Percentiles rank a stretch among this genome's conserved stretches.
Conservation (phyloP, 2,888 invertebrate genomes). For the Rhimphoctona megacephalus region DNA sequence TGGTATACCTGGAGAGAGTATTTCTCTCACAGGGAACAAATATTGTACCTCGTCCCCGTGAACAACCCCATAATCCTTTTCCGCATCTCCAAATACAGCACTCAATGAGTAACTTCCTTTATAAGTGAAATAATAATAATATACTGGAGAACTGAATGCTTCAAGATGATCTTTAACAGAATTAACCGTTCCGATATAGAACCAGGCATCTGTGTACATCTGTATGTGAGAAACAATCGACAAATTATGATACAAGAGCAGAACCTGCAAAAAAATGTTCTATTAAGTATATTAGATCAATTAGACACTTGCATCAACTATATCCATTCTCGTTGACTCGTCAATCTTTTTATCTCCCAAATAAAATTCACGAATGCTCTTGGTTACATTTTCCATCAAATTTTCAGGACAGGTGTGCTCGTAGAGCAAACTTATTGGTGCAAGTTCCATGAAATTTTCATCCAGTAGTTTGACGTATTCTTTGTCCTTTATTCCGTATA, state of each 20-base stretch:
- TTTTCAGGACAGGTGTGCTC: constrained; percentile 86
- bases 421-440: constrained; percentile 88
- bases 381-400: constrained; percentile 83
- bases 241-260: not conserved
- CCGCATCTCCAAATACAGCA: constrained; percentile 89
- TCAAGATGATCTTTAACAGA: constrained; percentile 87
- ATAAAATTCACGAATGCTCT: constrained; percentile 87
- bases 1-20: constrained; percentile 87
- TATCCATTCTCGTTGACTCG: constrained; percentile 85
- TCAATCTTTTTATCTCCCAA: constrained; percentile 85
- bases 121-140: constrained; percentile 89
- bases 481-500: constrained; percentile 83
- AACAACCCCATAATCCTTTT: constrained; percentile 90
- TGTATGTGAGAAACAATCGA: constrained; percentile 79
- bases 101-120: constrained; percentile 90
- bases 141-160: constrained; percentile 86
- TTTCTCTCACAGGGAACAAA: constrained; percentile 89
- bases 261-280: not conserved
- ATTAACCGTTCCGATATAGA: constrained; percentile 88
- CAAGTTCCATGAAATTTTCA: constrained; percentile 86
- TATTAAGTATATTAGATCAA: not conserved
- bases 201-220: constrained; percentile 91
- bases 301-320: constrained; percentile 87
- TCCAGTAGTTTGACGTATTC: constrained; percentile 86
- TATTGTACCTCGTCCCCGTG: constrained; percentile 95